phyloP scores from a whole-genome alignment of 2,113 vertebrate species.

The Phrynosoma platyrhinos region DNA sequence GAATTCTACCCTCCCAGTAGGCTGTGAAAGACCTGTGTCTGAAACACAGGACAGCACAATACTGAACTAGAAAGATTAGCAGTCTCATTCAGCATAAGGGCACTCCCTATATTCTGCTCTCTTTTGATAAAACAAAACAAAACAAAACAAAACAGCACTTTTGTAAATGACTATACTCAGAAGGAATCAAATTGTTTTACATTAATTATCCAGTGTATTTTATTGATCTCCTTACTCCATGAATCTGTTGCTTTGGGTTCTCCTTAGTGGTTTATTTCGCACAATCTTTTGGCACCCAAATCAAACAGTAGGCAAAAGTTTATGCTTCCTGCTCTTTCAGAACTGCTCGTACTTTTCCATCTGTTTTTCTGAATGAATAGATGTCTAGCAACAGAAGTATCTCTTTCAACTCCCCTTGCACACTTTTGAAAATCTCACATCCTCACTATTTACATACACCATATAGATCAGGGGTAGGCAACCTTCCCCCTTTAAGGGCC shows the following conservation, averaged over 20 bases:
- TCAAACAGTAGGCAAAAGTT: conserved; percentile 48
- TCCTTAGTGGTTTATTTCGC: conserved; percentile 44
- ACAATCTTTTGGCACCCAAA: conserved; percentile 52
- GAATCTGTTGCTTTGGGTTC: conserved; percentile 46
- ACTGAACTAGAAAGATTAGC: background rate
- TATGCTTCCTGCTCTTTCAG: conserved; percentile 62
- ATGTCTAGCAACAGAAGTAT: conserved; percentile 65
- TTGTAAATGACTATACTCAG: background rate
- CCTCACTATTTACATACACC: background rate
- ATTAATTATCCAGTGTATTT: conserved; percentile 12
- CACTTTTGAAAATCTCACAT: conserved; percentile 36
- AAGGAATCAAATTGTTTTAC: background rate
- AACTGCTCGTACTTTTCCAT: conserved; percentile 67
- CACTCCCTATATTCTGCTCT: background rate
- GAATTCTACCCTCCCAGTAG: background rate
- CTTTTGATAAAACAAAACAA: conserved; percentile 9
- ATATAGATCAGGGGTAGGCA: too few species aligned
- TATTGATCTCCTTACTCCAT: conserved; percentile 9
- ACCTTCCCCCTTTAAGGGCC: too few species aligned
- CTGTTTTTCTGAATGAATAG: conserved; percentile 63
- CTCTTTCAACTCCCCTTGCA: conserved; percentile 18
- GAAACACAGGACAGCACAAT: background rate
- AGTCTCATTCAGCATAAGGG: background rate
- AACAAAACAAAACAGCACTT: too few species aligned
- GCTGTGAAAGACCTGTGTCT: background rate